Evolutionary conservation across 2,113 vertebrate species (phyloP).

Genomic region (Carassius gibelio): DNA sequence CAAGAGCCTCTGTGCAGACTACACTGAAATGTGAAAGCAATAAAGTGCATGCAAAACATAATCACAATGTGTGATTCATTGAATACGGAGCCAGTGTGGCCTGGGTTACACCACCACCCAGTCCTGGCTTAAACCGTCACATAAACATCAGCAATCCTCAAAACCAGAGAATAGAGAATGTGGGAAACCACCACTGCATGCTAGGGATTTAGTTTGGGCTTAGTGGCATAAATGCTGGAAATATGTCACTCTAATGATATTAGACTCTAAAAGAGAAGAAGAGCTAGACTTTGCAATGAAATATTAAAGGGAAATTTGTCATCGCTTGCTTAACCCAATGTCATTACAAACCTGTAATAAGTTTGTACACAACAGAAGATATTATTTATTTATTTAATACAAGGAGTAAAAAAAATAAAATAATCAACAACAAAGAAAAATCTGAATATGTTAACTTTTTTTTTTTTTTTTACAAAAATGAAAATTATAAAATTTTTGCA

Average conservation of each 20-base stretch:
- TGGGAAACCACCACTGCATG: conserved; percentile 24
- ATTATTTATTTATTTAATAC: too few relatives aligned
- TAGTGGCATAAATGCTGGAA: background rate
- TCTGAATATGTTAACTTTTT: too few relatives aligned
- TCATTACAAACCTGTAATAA: background rate
- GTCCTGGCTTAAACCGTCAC: background rate
- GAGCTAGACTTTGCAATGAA: background rate
- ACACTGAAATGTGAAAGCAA: background rate
- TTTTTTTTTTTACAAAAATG: background rate
- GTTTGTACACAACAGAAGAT: background rate
- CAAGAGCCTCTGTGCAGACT: background rate
- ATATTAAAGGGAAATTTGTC: background rate
- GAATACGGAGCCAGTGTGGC: background rate
- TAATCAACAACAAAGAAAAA: too few relatives aligned
- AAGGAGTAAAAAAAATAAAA: too few relatives aligned
- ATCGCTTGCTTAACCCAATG: background rate
- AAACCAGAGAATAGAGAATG: conserved; percentile 20
- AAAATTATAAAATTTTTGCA: background rate
- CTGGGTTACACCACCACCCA: background rate
- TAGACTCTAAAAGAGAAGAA: background rate
- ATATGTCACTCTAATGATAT: conserved; percentile 27
- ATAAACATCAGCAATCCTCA: conserved; percentile 8
- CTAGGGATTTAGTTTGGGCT: conserved; percentile 15
- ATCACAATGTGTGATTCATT: background rate
- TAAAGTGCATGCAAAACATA: conserved; percentile 1